Base-by-base conservation (phyloP, 2,113 vertebrate genomes). In the Romanogobio albipinnatus region DNA sequence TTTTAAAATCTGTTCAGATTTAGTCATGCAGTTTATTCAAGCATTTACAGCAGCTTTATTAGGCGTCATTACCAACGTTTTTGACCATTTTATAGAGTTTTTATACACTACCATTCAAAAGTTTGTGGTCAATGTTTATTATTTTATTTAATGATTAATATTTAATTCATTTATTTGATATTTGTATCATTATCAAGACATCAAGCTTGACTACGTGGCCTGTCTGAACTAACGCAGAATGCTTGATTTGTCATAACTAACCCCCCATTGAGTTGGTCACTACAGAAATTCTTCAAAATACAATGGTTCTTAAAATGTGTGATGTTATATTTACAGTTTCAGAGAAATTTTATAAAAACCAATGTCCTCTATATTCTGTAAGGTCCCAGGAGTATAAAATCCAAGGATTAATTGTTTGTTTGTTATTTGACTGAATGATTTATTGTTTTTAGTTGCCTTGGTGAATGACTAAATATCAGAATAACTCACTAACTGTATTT, bases 371-470 rank as follows among this genome's bases (percentile, higher is more conserved):
- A 24, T n/a, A 5, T 51, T 51, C 61, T 62, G 10, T 9, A 62
- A 29, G 4, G 24, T 62, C 61, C 9, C 59, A 11, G n/a, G 59
- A 62, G 17, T n/a, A 43, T 71, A 51, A n/a, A 5, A 71, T 71
- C 36, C 36, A 45, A n/a, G 19, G 19, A 2, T 45, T n/a, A 2
- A 29, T 71, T 71, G 3, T 43, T 43, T 71, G 68, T 43, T 71
- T 24, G n/a, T 74, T 73, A 74, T 13, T 49, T 74, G 71, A 74
- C n/a, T 47, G 22, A 74, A 26, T 49, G n/a, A 49, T 49, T 74
- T 5, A 26, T 74, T 14, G 19, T 9, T 22, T 1, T 74, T 26
- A 2, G 43, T 49, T 45, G 70, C 5, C 0, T 15, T 73, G 19
- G 36, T 14, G 9, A 39, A 39, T 22, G 2, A 43, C 66, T 39